These are phyloP conservation scores for Tetramorium parvispinum DNA, from an alignment of 1,140 invertebrate genomes.

Conservation along the genomic window DNA sequence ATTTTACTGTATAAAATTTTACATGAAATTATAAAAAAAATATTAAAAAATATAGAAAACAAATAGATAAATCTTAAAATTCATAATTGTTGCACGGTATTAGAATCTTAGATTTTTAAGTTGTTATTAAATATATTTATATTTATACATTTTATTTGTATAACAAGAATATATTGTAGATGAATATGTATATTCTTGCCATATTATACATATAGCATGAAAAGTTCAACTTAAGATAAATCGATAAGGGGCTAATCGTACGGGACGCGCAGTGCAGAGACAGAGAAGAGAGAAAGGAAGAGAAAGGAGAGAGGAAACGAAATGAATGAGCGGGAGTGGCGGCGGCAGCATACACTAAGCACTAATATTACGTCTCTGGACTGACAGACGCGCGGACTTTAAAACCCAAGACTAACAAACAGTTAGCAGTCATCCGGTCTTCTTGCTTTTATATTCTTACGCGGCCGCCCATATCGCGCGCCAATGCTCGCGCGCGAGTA, in stretches of 20 bases:
- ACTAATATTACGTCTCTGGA: constrained; percentile 86
- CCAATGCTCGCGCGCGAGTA: constrained; percentile 56
- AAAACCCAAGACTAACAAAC: constrained; percentile 86
- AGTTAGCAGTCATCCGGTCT: constrained; percentile 86
- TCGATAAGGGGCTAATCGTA: not conserved
- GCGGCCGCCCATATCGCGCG: constrained; percentile 73
- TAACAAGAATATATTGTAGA: not conserved
- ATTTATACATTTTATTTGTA: not conserved
- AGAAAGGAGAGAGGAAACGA: constrained; percentile 67
- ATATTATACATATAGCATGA: too few relatives aligned
- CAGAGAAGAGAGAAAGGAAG: constrained; percentile 67
- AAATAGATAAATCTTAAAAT: not conserved
- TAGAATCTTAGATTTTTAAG: too few relatives aligned
- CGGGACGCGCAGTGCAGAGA: constrained; percentile 40
- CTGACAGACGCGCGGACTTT: constrained; percentile 86
- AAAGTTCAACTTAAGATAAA: not conserved
- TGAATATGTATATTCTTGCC: too few relatives aligned
- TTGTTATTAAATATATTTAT: too few relatives aligned
- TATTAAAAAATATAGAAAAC: not conserved
- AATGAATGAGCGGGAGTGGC: constrained; percentile 76
- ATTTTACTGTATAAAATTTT: not conserved
- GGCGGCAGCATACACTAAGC: constrained; percentile 80
- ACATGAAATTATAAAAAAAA: not conserved
- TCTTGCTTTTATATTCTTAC: constrained; percentile 85
- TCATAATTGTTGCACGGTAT: not conserved